These are phyloP conservation scores for Drosophila santomea DNA, from an alignment of 1,140 invertebrate species.

Conservation along the genomic window DNA sequence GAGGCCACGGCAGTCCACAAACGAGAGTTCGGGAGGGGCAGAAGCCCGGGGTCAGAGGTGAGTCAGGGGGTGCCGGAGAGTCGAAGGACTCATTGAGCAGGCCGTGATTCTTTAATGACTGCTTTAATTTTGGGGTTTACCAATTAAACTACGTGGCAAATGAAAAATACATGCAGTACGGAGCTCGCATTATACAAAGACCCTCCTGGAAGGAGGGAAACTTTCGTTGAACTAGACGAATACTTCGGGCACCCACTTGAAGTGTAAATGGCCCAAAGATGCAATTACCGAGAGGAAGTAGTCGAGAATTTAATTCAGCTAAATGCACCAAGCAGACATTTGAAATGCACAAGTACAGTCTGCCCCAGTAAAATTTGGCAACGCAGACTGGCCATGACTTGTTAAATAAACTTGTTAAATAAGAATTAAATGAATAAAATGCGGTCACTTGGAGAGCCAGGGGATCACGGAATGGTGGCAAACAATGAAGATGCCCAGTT, in stretches of 20 bases:
- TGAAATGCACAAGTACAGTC: slow-evolving; percentile 59
- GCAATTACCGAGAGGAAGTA: slow-evolving; percentile 42
- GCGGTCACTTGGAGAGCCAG: slow-evolving; percentile 30
- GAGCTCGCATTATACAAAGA: slow-evolving; percentile 15
- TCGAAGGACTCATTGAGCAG: slow-evolving; percentile 22
- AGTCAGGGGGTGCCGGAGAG: background rate
- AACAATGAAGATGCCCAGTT: background rate
- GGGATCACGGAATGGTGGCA: background rate
- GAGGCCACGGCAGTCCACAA: slow-evolving; percentile 72
- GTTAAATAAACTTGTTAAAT: slow-evolving; percentile 69
- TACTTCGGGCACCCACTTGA: slow-evolving; percentile 41
- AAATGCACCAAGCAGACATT: slow-evolving; percentile 29
- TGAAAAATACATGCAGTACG: slow-evolving; percentile 73
- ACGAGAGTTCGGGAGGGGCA: slow-evolving; percentile 22
- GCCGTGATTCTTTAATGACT: slow-evolving; percentile 83
- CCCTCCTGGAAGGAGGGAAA: slow-evolving; percentile 3
- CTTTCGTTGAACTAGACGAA: slow-evolving; percentile 27
- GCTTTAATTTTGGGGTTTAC: slow-evolving; percentile 81
- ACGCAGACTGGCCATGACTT: slow-evolving; percentile 27
- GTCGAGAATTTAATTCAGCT: slow-evolving; percentile 32
- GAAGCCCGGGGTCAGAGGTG: slow-evolving; percentile 18
- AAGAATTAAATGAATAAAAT: slow-evolving; percentile 54
- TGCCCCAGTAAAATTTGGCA: slow-evolving; percentile 59
- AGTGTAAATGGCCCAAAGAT: slow-evolving; percentile 61
- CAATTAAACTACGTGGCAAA: slow-evolving; percentile 82